Base-by-base conservation (phyloP, 2,113 vertebrate species). In the Eulemur macaco region DNA sequence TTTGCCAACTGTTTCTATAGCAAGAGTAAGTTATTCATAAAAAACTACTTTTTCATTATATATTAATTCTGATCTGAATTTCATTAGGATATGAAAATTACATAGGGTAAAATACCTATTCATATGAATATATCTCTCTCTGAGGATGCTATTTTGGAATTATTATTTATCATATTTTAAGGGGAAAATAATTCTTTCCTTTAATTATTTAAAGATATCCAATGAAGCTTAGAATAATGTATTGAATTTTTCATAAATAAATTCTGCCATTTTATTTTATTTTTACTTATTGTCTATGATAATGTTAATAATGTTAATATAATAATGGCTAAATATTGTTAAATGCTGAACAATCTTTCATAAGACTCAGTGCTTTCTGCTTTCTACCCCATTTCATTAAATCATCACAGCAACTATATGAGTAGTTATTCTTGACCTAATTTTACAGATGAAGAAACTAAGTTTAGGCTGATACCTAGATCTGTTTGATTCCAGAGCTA, bases 41-140 rank as follows among this genome's bases (percentile, higher is more conserved):
- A 95, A 54, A 96, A 56, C 50, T 64, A 80, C 37, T 76, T 91
- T 94, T 94, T 94, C 74, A 96, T 95, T 92, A 94, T 82, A 94
- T 93, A 95, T 89, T 96, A 89, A 86, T 82, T 93, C 69, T 84
- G 77, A 93, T 96, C 85, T 89, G 82, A 94, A 93, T 96, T 98
- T 96, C 86, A 97, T 95, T 76, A 96, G 52, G 85, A 93, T 83
- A 87, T 97, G 63, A 97, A 96, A 97, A 94, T 94, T 96, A 84
- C 89, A 95, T 63, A 68, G 27, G 83, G 77, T 80, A 95, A 97
- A 97, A 89, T 89, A 93, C 54, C 87, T 94, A 86, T 86, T 94
- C 86, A 91, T 66, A 93, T 89, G 97, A 93, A 74, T 87, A 74
- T n/a, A 37, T 83, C 69, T 91, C 58, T 96, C 80, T 96, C 90